Evolutionary conservation across 2,797 vertebrate genomes (phyloP).

Genomic region (Melanotaenia boesemani): DNA sequence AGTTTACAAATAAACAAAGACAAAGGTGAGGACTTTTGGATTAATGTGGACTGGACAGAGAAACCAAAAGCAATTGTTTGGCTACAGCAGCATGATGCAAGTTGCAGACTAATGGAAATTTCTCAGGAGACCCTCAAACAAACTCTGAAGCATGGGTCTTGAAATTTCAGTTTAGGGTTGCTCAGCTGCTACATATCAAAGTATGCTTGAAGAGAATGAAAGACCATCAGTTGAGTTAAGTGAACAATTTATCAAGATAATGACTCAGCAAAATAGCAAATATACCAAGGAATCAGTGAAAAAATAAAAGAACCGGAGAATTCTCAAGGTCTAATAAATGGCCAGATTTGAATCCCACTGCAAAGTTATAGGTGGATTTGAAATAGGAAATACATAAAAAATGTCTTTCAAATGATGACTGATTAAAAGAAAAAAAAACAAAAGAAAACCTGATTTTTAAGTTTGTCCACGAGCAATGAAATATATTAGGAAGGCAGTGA

Average conservation of each 20-base stretch:
- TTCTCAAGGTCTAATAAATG: too few relatives aligned
- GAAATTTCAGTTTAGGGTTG: neutral
- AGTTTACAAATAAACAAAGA: neutral
- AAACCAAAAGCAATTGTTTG: neutral
- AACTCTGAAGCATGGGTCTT: neutral
- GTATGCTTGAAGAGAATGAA: neutral
- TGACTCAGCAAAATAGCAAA: neutral
- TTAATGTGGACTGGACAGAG: neutral
- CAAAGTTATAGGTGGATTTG: neutral
- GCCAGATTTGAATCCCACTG: neutral
- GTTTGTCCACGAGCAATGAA: neutral
- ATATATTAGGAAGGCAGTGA: slow-evolving; percentile 32
- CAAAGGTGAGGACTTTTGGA: neutral
- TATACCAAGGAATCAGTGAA: neutral
- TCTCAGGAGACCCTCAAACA: neutral
- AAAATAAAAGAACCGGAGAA: too few relatives aligned
- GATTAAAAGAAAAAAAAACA: neutral
- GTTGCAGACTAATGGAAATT: neutral
- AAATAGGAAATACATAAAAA: neutral
- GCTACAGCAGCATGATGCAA: neutral
- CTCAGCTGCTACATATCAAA: neutral
- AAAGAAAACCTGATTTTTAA: neutral
- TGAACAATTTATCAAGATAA: neutral
- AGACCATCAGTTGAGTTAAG: neutral
- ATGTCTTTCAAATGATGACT: neutral